Conservation (phyloP, 2,113 vertebrate species). For the Petaurus breviceps region DNA sequence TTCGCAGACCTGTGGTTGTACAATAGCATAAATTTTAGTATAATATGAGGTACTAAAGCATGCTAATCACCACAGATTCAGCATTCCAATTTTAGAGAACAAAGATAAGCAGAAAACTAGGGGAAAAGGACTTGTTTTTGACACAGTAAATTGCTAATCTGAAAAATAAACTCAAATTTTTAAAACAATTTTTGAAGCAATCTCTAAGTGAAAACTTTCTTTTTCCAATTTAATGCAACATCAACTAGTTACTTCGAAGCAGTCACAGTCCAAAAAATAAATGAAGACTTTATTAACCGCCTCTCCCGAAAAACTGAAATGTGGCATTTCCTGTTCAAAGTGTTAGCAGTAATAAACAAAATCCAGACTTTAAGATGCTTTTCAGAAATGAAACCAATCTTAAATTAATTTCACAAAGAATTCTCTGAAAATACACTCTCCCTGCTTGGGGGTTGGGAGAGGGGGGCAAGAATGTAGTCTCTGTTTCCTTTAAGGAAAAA, state of each 20-base stretch:
- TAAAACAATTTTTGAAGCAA: background rate
- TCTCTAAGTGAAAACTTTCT: background rate
- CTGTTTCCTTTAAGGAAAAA: background rate
- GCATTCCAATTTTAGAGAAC: background rate
- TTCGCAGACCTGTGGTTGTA: background rate
- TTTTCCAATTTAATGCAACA: background rate
- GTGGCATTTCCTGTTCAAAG: background rate
- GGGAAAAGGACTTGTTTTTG: background rate
- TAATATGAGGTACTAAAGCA: background rate
- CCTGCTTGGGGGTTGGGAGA: background rate
- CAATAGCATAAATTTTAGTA: background rate
- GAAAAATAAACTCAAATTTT: background rate
- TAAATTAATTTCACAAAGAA: background rate
- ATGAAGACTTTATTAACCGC: background rate
- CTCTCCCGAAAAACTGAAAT: background rate
- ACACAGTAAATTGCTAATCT: background rate
- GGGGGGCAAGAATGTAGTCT: background rate
- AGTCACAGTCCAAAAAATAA: background rate
- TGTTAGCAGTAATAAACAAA: background rate
- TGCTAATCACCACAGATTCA: background rate
- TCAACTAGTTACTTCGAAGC: background rate
- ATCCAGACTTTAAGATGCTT: background rate
- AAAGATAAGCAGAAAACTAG: background rate
- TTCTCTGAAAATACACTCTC: background rate
- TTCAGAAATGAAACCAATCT: background rate